A percentile compares a stretch with the other conserved stretches of the same genome.
Conservation (phyloP, 2,888 invertebrate genomes). For the Crematogaster levior region DNA sequence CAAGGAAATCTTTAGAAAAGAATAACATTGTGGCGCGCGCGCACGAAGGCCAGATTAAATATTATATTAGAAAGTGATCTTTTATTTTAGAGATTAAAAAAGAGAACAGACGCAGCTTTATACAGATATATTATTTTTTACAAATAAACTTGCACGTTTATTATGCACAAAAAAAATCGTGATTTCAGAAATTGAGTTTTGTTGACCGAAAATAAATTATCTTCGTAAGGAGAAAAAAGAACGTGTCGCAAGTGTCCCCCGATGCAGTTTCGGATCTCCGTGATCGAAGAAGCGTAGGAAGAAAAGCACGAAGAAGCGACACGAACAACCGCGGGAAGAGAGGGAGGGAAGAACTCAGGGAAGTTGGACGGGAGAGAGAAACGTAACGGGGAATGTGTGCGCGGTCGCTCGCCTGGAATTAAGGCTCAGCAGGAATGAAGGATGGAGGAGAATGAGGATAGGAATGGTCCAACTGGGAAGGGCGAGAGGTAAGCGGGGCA, state of each 20-base stretch:
- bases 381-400: constrained; percentile 74
- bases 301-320: constrained; percentile 34
- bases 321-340: constrained; percentile 6
- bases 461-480: constrained; percentile 70
- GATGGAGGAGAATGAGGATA: constrained; percentile 74
- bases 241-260: neutral
- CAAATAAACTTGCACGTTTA: constrained; percentile 1
- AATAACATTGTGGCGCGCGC: no score
- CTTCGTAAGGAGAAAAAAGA: constrained; percentile 4
- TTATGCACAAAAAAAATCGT: neutral
- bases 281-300: constrained; percentile 29
- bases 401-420: constrained; percentile 74
- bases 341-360: constrained; percentile 19
- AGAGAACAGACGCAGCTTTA: neutral
- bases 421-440: constrained; percentile 77
- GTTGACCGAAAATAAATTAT: constrained; percentile 19
- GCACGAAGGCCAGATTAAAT: neutral
- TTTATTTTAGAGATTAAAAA: neutral
- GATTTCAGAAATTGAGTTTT: neutral
- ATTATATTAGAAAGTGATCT: neutral
- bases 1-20: neutral
- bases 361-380: constrained; percentile 55
- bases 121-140: neutral
- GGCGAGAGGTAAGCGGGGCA: constrained; percentile 55
- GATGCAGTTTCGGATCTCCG: constrained; percentile 20